Evolutionary conservation across 2,113 vertebrate genomes (phyloP).

Genomic region (Mus pahari): DNA sequence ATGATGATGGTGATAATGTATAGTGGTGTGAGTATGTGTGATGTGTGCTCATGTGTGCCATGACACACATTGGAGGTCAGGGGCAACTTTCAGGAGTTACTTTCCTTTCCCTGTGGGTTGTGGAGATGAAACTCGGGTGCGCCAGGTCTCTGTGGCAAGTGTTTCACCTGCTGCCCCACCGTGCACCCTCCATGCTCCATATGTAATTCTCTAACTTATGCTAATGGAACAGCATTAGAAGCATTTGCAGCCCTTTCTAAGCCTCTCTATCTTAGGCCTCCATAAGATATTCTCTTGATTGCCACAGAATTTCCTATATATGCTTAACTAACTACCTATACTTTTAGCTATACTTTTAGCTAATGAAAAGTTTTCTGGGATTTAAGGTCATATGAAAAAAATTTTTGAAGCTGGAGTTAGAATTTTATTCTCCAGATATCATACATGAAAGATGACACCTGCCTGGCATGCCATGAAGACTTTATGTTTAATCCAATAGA

Average conservation of each 20-base stretch:
- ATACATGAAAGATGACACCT: not conserved
- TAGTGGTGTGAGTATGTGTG: not conserved
- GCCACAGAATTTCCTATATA: constrained; percentile 1
- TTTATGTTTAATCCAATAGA: not conserved
- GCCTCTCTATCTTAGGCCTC: not conserved
- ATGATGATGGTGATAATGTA: not conserved
- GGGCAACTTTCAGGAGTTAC: not conserved
- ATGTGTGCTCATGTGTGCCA: not conserved
- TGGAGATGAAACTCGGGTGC: not conserved
- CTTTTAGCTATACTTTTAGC: not conserved
- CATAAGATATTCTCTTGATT: not conserved
- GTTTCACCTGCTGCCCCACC: not conserved
- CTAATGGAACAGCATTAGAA: not conserved
- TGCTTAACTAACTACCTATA: not conserved
- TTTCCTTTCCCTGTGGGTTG: too few species aligned
- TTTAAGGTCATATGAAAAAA: not conserved
- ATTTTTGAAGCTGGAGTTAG: not conserved
- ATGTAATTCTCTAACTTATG: constrained; percentile 25
- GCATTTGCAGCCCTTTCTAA: not conserved
- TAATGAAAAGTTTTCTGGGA: constrained; percentile 50
- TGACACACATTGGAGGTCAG: not conserved
- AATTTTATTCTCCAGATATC: not conserved
- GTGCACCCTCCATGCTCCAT: too few species aligned
- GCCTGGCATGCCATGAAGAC: not conserved
- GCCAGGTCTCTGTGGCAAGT: not conserved